A percentile compares a stretch with the other conserved stretches of the same genome.
Evolutionary conservation across 2,797 vertebrate species (phyloP).

Genomic region (Thunnus albacares): DNA sequence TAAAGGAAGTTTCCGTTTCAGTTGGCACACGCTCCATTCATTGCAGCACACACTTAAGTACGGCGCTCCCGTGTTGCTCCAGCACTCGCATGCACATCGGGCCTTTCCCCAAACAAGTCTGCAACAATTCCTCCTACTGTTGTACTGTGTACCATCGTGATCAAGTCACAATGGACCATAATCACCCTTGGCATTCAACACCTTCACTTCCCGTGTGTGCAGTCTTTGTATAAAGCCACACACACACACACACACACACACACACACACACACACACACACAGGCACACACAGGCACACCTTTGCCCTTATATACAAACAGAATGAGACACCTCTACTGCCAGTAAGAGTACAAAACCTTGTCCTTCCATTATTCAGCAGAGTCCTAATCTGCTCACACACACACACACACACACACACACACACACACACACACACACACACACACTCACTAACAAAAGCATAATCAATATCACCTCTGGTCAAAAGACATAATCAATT

Average conservation of each 20-base stretch:
- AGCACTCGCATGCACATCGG: background rate
- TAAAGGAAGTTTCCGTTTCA: too few relatives aligned
- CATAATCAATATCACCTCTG: slow-evolving; percentile 61
- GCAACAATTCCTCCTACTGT: background rate
- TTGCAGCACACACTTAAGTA: background rate
- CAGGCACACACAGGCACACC: background rate
- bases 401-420: slow-evolving; percentile 14
- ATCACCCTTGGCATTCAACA: slow-evolving; percentile 46
- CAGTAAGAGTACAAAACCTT: slow-evolving; percentile 59
- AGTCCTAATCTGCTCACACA: slow-evolving; percentile 48
- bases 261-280: too few relatives aligned
- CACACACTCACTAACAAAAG: slow-evolving; percentile 54
- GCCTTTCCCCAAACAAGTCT: background rate
- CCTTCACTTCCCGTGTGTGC: slow-evolving; percentile 16
- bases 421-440: slow-evolving; percentile 25
- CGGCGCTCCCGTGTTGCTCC: background rate
- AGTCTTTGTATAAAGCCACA: slow-evolving; percentile 4
- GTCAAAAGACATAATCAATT: slow-evolving; percentile 39
- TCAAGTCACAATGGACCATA: slow-evolving; percentile 31
- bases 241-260: background rate
- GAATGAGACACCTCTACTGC: slow-evolving; percentile 51
- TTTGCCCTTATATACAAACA: slow-evolving; percentile 25
- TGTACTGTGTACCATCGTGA: background rate
- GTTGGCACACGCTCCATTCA: background rate
- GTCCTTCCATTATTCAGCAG: slow-evolving; percentile 77